These are phyloP conservation scores for Aythya baeri DNA, from an alignment of 2,113 vertebrate genomes.

Conservation along the genomic window DNA sequence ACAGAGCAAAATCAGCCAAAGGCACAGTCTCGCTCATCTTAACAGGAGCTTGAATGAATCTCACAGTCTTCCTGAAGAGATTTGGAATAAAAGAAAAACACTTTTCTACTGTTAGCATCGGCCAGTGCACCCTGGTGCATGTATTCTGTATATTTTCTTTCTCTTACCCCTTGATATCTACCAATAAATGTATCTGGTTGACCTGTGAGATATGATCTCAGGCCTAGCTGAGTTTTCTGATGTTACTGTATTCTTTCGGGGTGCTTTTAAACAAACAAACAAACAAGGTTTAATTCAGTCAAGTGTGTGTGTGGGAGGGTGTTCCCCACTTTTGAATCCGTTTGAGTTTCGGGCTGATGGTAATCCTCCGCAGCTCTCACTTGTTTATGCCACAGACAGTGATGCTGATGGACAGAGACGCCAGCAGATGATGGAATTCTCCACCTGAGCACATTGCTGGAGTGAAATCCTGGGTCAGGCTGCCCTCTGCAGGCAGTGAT, in stretches of 20 bases:
- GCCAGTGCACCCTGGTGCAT: not conserved
- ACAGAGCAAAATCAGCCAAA: not conserved
- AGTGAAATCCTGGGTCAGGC: not conserved
- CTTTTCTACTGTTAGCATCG: not conserved
- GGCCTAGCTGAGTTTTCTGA: not conserved
- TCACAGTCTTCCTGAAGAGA: not conserved
- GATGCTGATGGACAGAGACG: not conserved
- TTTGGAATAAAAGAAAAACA: not conserved
- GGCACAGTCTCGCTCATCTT: not conserved
- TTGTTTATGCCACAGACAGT: slow-evolving; percentile 21
- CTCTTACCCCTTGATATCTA: not conserved
- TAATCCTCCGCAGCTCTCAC: not conserved
- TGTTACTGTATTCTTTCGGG: not conserved
- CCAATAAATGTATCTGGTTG: not conserved
- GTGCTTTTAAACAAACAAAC: not conserved
- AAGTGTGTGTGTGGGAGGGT: not conserved
- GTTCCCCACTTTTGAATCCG: not conserved
- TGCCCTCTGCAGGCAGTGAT: slow-evolving; percentile 58
- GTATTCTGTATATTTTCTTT: not conserved
- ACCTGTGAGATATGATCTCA: not conserved
- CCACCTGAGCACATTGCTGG: not conserved
- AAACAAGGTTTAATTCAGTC: not conserved
- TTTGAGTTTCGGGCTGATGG: not conserved
- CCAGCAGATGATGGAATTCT: not conserved
- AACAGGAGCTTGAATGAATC: not conserved